Conservation (phyloP, 2,797 vertebrate genomes). For the Enteromius anoplus region DNA sequence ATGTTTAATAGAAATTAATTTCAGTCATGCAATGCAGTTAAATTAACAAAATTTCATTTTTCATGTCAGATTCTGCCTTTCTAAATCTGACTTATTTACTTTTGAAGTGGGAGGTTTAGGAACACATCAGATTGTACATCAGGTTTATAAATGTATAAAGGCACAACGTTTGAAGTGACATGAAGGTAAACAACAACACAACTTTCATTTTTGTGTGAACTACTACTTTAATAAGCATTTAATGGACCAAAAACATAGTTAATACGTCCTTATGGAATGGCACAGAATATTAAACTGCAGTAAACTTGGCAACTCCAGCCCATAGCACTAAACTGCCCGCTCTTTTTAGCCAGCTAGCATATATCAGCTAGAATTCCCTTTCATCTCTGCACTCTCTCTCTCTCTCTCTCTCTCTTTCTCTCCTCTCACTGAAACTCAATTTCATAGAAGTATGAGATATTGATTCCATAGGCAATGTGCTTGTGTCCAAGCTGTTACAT, state of each 20-base stretch:
- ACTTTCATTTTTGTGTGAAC: not conserved
- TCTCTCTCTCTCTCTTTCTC: constrained; percentile 13
- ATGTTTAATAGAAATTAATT: not conserved
- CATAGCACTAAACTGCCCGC: not conserved
- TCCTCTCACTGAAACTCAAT: constrained; percentile 67
- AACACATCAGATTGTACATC: not conserved
- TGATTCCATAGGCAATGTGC: constrained; percentile 69
- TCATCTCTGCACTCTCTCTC: not conserved
- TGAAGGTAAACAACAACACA: not conserved
- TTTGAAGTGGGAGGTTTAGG: not conserved
- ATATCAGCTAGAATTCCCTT: constrained; percentile 45
- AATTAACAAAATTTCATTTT: not conserved
- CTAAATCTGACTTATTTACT: not conserved
- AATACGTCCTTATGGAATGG: constrained; percentile 26
- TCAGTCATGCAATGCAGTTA: not conserved
- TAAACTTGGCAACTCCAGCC: not conserved
- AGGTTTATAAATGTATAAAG: not conserved
- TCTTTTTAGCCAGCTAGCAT: constrained; percentile 30
- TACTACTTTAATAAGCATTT: constrained; percentile 45
- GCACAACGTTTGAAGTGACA: not conserved
- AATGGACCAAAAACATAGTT: constrained; percentile 34
- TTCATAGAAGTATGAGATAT: constrained; percentile 75
- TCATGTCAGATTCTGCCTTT: not conserved
- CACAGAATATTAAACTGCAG: constrained; percentile 17
- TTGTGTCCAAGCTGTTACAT: constrained; percentile 72